Conservation (phyloP, 64 coral and sea anemone genomes). For the Montipora efflorescens region DNA sequence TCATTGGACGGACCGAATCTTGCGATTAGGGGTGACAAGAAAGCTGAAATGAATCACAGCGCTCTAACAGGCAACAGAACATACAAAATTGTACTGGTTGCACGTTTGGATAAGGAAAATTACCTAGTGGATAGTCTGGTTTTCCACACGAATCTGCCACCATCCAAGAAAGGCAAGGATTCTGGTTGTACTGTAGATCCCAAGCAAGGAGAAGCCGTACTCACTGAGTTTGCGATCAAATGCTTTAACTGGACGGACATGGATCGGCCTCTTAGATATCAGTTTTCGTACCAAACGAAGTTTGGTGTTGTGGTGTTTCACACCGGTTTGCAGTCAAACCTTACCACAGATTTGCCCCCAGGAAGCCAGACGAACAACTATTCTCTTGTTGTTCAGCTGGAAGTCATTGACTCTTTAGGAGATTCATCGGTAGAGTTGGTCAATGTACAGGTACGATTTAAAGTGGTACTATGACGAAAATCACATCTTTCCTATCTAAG, state of each 20-base stretch:
- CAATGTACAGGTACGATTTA: slow-evolving; percentile 50
- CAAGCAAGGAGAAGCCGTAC: slow-evolving; percentile 56
- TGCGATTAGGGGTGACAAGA: slow-evolving; percentile 20
- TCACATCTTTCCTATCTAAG: too few relatives aligned
- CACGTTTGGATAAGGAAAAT: neutral
- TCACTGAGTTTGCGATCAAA: slow-evolving; percentile 59
- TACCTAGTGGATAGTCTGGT: neutral
- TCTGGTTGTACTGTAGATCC: slow-evolving; percentile 27
- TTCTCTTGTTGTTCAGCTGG: slow-evolving; percentile 41
- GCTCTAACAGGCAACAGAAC: neutral
- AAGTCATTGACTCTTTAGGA: slow-evolving; percentile 71
- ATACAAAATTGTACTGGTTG: neutral
- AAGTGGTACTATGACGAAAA: too few relatives aligned
- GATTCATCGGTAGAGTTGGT: slow-evolving; percentile 45
- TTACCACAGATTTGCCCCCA: slow-evolving; percentile 61
- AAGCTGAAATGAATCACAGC: neutral
- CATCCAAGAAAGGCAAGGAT: slow-evolving; percentile 10
- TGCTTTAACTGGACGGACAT: slow-evolving; percentile 60
- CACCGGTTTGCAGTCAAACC: slow-evolving; percentile 14
- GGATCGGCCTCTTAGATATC: slow-evolving; percentile 65
- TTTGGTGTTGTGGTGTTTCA: slow-evolving; percentile 78
- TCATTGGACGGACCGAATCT: slow-evolving; percentile 76
- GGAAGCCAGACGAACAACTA: slow-evolving; percentile 60
- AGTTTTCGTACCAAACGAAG: slow-evolving; percentile 65
- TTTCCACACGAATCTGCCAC: slow-evolving; percentile 69